Conservation (phyloP, 2,797 vertebrate genomes). For the Nyctibius grandis region DNA sequence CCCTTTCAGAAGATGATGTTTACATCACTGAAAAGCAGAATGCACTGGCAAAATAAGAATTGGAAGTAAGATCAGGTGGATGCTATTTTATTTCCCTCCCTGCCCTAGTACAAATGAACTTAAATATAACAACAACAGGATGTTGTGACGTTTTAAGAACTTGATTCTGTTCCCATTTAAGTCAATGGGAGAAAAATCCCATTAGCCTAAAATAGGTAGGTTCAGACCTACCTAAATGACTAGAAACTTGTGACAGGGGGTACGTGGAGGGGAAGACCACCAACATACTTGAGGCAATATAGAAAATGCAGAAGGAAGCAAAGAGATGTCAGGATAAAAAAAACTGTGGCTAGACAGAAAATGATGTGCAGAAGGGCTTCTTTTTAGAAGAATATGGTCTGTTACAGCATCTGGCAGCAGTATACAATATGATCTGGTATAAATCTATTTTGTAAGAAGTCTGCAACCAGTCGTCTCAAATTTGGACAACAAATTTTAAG, state of each 20-base stretch:
- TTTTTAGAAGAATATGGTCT: not conserved
- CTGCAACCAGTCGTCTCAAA: not conserved
- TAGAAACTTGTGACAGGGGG: not conserved
- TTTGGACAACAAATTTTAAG: not conserved
- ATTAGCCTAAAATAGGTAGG: not conserved
- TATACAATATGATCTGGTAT: not conserved
- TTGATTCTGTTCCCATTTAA: not conserved
- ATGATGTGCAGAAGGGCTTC: not conserved
- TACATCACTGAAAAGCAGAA: slow-evolving; percentile 43
- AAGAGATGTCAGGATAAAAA: not conserved
- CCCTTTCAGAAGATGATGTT: not conserved
- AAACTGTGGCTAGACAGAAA: not conserved
- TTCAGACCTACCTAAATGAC: not conserved
- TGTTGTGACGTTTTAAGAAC: not conserved
- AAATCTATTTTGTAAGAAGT: not conserved
- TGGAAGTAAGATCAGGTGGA: not conserved
- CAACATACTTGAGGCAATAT: not conserved
- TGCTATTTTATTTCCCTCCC: not conserved
- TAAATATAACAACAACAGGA: not conserved
- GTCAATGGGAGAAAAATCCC: not conserved
- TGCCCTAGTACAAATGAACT: not conserved
- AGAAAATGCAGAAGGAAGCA: not conserved
- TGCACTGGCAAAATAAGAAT: slow-evolving; percentile 19
- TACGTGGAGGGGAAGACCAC: not conserved
- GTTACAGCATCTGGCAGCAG: not conserved